Conservation (phyloP, 2,888 invertebrate genomes). For the Pseudococcus viburni region DNA sequence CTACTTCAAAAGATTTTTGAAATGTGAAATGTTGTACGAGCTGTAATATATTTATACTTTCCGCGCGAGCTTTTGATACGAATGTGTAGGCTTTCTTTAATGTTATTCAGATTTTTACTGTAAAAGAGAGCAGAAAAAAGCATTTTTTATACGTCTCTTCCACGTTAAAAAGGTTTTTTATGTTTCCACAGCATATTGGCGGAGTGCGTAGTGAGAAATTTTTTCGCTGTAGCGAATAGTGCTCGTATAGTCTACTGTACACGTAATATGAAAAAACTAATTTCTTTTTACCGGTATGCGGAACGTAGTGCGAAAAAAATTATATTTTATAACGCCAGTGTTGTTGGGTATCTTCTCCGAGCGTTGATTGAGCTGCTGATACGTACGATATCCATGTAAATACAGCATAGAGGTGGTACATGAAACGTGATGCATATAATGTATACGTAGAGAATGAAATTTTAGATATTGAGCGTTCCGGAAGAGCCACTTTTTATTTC, state of each 20-base stretch:
- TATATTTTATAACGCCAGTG: neutral
- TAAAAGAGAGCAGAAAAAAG: conserved; percentile 49
- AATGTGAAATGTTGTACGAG: conserved; percentile 52
- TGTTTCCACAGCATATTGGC: conserved; percentile 37
- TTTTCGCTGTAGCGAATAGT: neutral
- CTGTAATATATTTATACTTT: conserved; percentile 55
- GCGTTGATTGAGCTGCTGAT: conserved; percentile 32
- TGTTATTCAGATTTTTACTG: conserved; percentile 42
- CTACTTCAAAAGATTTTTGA: conserved; percentile 48
- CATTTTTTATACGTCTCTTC: neutral
- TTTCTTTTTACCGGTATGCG: neutral
- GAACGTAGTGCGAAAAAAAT: neutral
- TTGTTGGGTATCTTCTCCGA: neutral
- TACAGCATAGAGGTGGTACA: too few relatives aligned
- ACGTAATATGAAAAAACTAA: conserved; percentile 38
- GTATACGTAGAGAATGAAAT: too few relatives aligned
- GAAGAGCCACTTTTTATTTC: too few relatives aligned
- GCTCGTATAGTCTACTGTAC: neutral
- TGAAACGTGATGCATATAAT: neutral
- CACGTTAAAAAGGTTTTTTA: conserved; percentile 45
- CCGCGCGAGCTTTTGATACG: conserved; percentile 34
- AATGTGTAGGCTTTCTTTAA: conserved; percentile 55
- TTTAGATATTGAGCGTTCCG: too few relatives aligned
- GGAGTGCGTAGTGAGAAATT: conserved; percentile 46
- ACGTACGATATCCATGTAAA: neutral